These are phyloP conservation scores for Esox lucius DNA, from an alignment of 2,797 vertebrate species.

Conservation along the genomic window DNA sequence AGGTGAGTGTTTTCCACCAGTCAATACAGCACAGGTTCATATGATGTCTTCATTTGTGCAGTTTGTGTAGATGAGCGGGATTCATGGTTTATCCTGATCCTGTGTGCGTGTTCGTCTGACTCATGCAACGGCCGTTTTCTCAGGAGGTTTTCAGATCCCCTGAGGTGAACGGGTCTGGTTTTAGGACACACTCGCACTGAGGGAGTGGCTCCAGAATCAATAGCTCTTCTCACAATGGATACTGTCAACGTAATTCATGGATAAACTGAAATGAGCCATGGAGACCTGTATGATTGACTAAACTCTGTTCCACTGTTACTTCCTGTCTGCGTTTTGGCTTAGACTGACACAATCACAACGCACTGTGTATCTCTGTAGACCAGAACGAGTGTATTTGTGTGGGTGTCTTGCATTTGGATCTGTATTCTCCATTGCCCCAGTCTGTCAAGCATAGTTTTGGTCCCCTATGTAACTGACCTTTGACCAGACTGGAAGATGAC, in stretches of 20 bases:
- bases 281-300: too few relatives aligned
- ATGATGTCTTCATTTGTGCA: slow-evolving; percentile 8
- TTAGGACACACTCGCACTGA: too few relatives aligned
- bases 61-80: not conserved
- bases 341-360: too few relatives aligned
- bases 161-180: too few relatives aligned
- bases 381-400: slow-evolving; percentile 9
- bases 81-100: not conserved
- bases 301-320: too few relatives aligned
- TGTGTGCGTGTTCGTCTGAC: not conserved
- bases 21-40: slow-evolving; percentile 33
- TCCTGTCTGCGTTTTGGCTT: too few relatives aligned
- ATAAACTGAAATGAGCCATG: too few relatives aligned
- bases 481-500: not conserved
- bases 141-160: not conserved
- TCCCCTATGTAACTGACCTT: not conserved
- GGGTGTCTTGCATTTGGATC: not conserved
- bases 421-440: not conserved
- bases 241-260: too few relatives aligned
- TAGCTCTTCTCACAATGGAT: too few relatives aligned
- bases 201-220: too few relatives aligned
- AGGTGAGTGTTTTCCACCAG: slow-evolving; percentile 74
- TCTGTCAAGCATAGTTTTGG: not conserved
- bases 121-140: not conserved
- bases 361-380: not conserved